These are phyloP conservation scores for Oxyteleia sp. DNA, from an alignment of 2,888 invertebrate species.

Conservation along the genomic window DNA sequence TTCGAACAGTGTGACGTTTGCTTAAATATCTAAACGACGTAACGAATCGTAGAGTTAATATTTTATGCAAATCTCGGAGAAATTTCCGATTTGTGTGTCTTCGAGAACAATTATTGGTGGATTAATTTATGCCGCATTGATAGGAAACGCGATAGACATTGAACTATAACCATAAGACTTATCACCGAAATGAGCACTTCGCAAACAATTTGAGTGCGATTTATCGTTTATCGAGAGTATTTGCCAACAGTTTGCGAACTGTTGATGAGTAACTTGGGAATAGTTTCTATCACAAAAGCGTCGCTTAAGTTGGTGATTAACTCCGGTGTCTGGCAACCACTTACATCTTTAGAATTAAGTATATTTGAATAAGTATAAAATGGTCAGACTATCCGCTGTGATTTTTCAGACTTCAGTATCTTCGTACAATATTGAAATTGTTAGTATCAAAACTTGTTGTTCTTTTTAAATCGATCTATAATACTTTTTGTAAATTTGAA, in stretches of 20 bases:
- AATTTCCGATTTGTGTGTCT: slow-evolving; percentile 9
- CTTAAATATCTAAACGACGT: neutral
- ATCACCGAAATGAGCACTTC: slow-evolving; percentile 60
- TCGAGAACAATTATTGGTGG: slow-evolving; percentile 30
- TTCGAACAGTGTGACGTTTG: no score
- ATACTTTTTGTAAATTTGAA: no score
- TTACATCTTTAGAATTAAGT: slow-evolving; percentile 37
- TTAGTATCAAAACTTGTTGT: no score
- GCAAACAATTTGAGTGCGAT: slow-evolving; percentile 65
- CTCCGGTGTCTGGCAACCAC: slow-evolving; percentile 36
- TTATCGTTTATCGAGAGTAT: slow-evolving; percentile 71
- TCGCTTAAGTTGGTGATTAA: slow-evolving; percentile 63
- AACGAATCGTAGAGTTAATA: slow-evolving; percentile 6
- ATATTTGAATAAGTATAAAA: slow-evolving; percentile 8
- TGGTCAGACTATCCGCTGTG: no score
- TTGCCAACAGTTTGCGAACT: slow-evolving; percentile 65
- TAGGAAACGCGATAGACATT: slow-evolving; percentile 43
- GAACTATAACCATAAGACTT: slow-evolving; percentile 58
- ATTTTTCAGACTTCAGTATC: no score
- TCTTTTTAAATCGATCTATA: no score
- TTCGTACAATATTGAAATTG: no score
- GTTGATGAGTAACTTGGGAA: slow-evolving; percentile 64
- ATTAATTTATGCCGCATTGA: slow-evolving; percentile 44
- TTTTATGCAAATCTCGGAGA: slow-evolving; percentile 24
- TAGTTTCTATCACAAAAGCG: slow-evolving; percentile 60